These are phyloP conservation scores for Hippoglossus hippoglossus DNA, from an alignment of 2,797 vertebrate species.

Conservation along the genomic window DNA sequence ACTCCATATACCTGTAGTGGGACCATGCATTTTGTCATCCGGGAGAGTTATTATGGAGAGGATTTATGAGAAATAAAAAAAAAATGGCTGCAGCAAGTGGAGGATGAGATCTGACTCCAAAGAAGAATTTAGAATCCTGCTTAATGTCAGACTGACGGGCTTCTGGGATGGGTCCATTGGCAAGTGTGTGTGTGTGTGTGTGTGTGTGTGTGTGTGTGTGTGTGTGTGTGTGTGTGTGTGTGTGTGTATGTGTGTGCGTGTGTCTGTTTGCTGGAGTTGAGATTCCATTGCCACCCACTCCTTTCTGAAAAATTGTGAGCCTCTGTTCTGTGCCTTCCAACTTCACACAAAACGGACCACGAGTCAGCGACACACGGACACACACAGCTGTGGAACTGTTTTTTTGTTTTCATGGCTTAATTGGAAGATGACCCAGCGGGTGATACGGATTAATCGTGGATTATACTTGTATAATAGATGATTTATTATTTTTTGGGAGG, in stretches of 20 bases:
- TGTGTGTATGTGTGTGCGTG: neutral
- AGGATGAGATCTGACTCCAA: too few relatives aligned
- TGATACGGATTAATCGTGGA: slow-evolving; percentile 2
- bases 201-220: too few relatives aligned
- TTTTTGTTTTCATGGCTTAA: neutral
- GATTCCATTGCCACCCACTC: slow-evolving; percentile 54
- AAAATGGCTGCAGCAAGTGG: too few relatives aligned
- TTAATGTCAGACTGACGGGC: too few relatives aligned
- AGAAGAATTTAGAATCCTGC: too few relatives aligned
- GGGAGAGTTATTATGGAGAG: too few relatives aligned
- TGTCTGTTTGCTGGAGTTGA: slow-evolving; percentile 21
- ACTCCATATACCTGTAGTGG: too few relatives aligned
- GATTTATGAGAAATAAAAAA: too few relatives aligned
- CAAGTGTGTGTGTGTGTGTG: too few relatives aligned
- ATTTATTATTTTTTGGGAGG: neutral
- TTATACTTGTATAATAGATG: neutral
- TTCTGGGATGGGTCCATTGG: too few relatives aligned
- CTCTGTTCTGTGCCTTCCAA: slow-evolving; percentile 15
- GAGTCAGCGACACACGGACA: neutral
- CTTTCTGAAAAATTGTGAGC: slow-evolving; percentile 7
- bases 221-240: too few relatives aligned
- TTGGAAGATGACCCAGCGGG: neutral
- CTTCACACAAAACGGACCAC: slow-evolving; percentile 2
- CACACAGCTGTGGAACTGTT: neutral
- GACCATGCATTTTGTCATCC: too few relatives aligned